Conservation (phyloP, 2,113 vertebrate genomes). For the Chamaea fasciata region DNA sequence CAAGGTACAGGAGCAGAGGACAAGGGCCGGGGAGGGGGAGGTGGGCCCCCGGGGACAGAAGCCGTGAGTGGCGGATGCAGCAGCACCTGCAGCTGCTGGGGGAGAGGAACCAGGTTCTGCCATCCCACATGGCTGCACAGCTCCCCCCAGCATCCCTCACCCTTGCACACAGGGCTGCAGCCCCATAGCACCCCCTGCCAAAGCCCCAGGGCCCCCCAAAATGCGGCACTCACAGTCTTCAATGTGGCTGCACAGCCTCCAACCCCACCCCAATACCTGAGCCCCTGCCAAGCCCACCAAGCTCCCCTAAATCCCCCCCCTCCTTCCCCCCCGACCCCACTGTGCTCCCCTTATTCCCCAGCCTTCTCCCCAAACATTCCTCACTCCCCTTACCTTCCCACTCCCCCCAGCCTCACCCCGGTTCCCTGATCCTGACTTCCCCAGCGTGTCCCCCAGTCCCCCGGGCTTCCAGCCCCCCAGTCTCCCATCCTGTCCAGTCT, state of each 20-base stretch:
- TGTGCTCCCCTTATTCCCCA: background rate
- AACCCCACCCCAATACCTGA: background rate
- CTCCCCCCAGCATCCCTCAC: too few species aligned
- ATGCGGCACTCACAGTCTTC: background rate
- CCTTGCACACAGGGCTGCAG: background rate
- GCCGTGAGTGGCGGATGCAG: background rate
- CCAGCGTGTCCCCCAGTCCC: too few species aligned
- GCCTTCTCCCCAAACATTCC: background rate
- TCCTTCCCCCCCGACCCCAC: too few species aligned
- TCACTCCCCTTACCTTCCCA: too few species aligned
- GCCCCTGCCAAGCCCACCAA: background rate
- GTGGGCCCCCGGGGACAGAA: background rate
- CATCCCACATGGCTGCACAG: background rate
- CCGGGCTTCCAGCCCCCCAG: too few species aligned
- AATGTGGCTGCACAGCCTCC: too few species aligned
- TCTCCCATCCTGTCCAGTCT: background rate
- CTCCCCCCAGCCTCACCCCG: fast-evolving
- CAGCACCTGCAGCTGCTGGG: background rate
- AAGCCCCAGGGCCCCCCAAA: too few species aligned
- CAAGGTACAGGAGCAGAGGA: background rate
- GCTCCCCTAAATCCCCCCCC: too few species aligned
- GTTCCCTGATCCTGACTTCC: background rate
- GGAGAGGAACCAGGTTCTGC: background rate
- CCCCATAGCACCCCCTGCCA: background rate
- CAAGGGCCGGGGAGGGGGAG: background rate